Percentiles rank a stretch among this genome's conserved stretches.
phyloP scores from a whole-genome alignment of 2,113 vertebrate genomes.

The Anguilla japonica region DNA sequence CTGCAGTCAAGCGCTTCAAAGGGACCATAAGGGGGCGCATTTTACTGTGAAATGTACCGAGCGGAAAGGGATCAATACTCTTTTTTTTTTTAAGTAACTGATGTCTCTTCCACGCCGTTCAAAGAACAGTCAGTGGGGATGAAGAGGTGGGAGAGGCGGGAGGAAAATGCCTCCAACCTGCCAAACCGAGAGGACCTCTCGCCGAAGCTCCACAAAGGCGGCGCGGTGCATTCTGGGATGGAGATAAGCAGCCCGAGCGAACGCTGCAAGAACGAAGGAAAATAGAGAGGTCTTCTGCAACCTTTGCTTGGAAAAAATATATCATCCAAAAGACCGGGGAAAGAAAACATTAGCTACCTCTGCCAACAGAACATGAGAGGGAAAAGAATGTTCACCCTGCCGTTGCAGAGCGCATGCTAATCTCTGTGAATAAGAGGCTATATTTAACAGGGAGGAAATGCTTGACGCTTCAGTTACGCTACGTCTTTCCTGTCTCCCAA shows the following conservation, averaged over 20 bases:
- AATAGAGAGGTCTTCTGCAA: not conserved
- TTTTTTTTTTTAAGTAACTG: not conserved
- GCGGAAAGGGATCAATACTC: slow-evolving; percentile 35
- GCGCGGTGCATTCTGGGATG: not conserved
- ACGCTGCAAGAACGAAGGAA: not conserved
- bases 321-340: not conserved
- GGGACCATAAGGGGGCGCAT: slow-evolving; percentile 21
- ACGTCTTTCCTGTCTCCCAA: slow-evolving; percentile 23
- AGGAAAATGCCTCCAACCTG: not conserved
- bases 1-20: slow-evolving; percentile 2
- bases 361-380: not conserved
- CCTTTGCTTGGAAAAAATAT: not conserved
- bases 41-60: slow-evolving; percentile 15
- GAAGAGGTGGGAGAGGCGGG: not conserved
- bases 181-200: not conserved
- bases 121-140: not conserved
- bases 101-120: not conserved
- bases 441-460: slow-evolving; percentile 26
- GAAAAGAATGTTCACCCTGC: not conserved
- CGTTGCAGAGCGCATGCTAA: not conserved
- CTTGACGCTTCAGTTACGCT: not conserved
- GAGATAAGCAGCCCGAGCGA: not conserved
- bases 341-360: not conserved
- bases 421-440: not conserved
- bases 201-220: not conserved